These are phyloP conservation scores for Ischnura elegans DNA, from an alignment of 2,888 invertebrate species.

Conservation along the genomic window DNA sequence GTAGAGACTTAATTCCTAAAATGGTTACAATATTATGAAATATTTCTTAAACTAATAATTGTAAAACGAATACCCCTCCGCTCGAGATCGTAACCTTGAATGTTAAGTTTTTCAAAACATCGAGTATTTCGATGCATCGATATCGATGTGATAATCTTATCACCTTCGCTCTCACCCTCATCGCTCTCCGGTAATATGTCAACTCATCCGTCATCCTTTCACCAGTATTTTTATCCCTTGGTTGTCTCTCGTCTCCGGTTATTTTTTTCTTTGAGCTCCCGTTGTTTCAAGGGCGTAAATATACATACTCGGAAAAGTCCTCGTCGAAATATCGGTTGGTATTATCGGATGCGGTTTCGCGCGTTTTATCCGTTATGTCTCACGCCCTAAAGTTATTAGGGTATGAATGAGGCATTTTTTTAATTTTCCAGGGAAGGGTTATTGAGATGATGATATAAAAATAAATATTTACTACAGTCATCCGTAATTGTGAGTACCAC, in stretches of 20 bases:
- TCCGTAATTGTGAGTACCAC: no score
- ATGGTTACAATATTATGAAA: no score
- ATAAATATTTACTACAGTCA: neutral
- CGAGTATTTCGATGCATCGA: no score
- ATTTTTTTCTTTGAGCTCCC: neutral
- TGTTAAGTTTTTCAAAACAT: no score
- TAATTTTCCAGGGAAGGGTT: no score
- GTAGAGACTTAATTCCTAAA: no score
- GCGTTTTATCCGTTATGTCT: neutral
- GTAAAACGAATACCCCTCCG: no score
- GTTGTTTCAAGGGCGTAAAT: neutral
- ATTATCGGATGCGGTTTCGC: neutral
- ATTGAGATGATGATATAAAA: neutral
- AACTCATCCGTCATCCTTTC: neutral
- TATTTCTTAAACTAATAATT: no score
- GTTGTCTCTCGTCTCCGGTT: neutral
- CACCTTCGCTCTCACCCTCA: neutral
- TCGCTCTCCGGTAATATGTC: neutral
- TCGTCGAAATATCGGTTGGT: neutral
- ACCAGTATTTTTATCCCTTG: neutral
- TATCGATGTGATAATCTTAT: no score
- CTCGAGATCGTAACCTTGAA: no score
- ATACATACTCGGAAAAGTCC: neutral
- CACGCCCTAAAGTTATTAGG: no score
- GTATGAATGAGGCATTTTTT: no score